phyloP scores from a whole-genome alignment of 1,140 invertebrate genomes.

The Ceratosolen solmsi region DNA sequence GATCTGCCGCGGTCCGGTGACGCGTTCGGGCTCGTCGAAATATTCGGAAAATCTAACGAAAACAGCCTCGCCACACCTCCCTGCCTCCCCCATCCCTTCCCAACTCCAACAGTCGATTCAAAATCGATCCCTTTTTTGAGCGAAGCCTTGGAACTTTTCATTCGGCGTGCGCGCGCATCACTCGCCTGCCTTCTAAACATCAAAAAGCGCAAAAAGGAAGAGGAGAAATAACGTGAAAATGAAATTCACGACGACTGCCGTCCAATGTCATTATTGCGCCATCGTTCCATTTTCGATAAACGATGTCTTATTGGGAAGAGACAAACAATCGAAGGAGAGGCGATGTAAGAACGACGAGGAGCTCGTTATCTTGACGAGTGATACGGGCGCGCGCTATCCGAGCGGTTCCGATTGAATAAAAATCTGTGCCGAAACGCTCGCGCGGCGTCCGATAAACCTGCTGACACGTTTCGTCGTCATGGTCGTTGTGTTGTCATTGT shows the following conservation, averaged over 20 bases:
- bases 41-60: too few species aligned
- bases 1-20: too few species aligned
- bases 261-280: neutral
- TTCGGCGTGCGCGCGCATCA: too few species aligned
- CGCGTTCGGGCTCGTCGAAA: too few species aligned
- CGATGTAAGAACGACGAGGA: neutral
- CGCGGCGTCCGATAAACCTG: neutral
- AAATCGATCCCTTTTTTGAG: too few species aligned
- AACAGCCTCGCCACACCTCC: too few species aligned
- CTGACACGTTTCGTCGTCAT: constrained; percentile 30
- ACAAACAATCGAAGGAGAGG: neutral
- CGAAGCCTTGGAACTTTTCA: too few species aligned
- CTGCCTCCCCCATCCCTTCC: too few species aligned
- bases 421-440: constrained; percentile 22
- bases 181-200: too few species aligned
- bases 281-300: neutral
- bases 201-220: too few species aligned
- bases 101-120: too few species aligned
- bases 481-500: constrained; percentile 26
- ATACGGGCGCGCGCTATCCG: too few species aligned
- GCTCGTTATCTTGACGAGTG: neutral
- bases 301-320: neutral
- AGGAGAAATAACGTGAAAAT: neutral
- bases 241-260: neutral
- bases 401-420: neutral